Evolutionary conservation across 2,888 invertebrate genomes (phyloP), one percentile per base, ranked within the genome.

Genomic region (Ischnus inquisitorius): DNA sequence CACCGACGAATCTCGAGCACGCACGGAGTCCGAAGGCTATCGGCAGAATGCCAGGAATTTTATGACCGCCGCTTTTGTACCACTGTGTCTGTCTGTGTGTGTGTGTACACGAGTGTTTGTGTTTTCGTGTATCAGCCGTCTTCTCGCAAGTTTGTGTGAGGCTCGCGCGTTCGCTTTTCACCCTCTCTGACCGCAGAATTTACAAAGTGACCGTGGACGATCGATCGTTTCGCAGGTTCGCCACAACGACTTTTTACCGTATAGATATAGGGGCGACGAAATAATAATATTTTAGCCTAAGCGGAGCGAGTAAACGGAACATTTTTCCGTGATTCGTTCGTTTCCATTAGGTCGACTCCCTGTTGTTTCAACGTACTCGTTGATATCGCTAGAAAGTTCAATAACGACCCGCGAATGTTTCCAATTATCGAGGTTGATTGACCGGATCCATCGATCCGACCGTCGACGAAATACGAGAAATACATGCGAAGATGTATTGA

Each of bases 21-120:
- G 79, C 76, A 80, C 51, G 62, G 75, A 72, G 80, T 71, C 54
- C 74, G 85, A 87, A 87, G 88, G 87, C 83, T 86, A 85, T 85
- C 83, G 85, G 86, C 81, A 78, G 79, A 85, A 80, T 87, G 86
- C 86, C 85, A 85, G 72, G 83, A 87, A 86, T 88, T 87, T 86
- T 86, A 85, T 86, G 81, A 54, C 85, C 72, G 75, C 75, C 64
- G 77, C 46, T 74, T 60, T 28, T 25, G 34, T 34, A 34, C 34
- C 34, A 4, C 34, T n/a, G n/a, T n/a, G 34, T 34, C 8, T 34
- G 5, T 25, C 12, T 25, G 14, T 28, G 5, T 28, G 74, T 85
- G 34, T 34, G 34, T 34, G 6, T 34, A 34, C 8, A 34, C 62
- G 51, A 62, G 71, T 68, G 69, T 48, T 57, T 19, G 62, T 39